These are phyloP conservation scores for Leptobrachium leishanense DNA, from an alignment of 2,113 vertebrate species.

Conservation along the genomic window DNA sequence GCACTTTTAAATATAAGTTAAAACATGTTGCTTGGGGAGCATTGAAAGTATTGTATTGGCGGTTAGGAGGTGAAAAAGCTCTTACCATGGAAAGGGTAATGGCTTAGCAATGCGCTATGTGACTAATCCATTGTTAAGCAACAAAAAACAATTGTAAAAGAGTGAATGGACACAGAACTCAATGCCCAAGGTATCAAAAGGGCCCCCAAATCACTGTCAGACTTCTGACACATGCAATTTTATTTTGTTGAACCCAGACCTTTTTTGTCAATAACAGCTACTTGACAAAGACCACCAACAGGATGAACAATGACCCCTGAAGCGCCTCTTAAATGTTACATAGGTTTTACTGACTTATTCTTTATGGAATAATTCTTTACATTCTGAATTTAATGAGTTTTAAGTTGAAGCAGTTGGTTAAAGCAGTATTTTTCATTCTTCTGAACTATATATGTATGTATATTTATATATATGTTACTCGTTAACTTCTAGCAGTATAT, in stretches of 20 bases:
- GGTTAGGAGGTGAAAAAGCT: constrained; percentile 13
- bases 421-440: no score
- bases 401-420: no score
- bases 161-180: constrained; percentile 30
- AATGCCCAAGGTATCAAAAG: constrained; percentile 19
- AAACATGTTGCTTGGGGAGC: constrained; percentile 36
- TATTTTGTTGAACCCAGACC: constrained; percentile 13
- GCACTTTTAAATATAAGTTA: constrained; percentile 40
- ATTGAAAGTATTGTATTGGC: constrained; percentile 35
- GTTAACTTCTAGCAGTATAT: no score
- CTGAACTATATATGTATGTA: no score
- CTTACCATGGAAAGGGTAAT: constrained; percentile 28
- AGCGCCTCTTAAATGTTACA: not conserved
- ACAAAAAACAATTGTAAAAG: constrained; percentile 22
- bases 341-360: not conserved
- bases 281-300: constrained; percentile 28
- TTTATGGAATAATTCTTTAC: no score
- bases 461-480: no score
- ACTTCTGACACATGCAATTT: constrained; percentile 26
- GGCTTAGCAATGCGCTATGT: constrained; percentile 26
- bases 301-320: not conserved
- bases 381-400: no score
- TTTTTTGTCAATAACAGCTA: constrained; percentile 2
- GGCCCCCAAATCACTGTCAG: constrained; percentile 3
- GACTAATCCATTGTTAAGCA: constrained; percentile 34